A percentile compares a stretch with the other conserved stretches of the same genome.
phyloP scores from a whole-genome alignment of 2,888 invertebrate genomes.

The Sepioteuthis lessoniana region DNA sequence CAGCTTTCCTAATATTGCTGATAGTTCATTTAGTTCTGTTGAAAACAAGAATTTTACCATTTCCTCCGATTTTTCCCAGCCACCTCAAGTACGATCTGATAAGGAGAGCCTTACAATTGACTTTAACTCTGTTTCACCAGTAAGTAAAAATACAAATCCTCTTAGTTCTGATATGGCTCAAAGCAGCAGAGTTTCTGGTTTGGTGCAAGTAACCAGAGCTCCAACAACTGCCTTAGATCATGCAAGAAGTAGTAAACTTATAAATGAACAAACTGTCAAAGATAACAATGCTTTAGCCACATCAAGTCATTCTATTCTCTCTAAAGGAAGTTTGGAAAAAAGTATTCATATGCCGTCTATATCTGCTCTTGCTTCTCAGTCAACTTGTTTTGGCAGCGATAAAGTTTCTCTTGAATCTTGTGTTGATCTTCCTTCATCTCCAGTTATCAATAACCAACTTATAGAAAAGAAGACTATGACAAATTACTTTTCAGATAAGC shows the following conservation, averaged over 20 bases:
- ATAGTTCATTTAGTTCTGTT: background rate
- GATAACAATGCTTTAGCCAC: background rate
- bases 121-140: background rate
- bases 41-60: constrained; percentile 36
- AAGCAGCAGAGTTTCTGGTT: background rate
- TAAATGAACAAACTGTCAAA: background rate
- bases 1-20: background rate
- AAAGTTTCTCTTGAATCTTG: background rate
- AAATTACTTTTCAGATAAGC: background rate
- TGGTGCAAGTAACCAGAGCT: background rate
- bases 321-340: background rate
- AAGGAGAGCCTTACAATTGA: background rate
- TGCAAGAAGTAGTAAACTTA: background rate
- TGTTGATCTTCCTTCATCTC: background rate
- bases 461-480: background rate
- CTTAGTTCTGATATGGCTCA: background rate
- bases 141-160: background rate
- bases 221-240: background rate
- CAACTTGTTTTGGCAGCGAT: background rate
- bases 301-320: background rate
- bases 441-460: background rate
- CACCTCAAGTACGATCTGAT: background rate
- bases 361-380: background rate
- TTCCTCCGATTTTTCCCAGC: background rate
- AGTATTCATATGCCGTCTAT: background rate